These are phyloP conservation scores for Leucania comma DNA, from an alignment of 2,888 invertebrate genomes.

Conservation along the genomic window DNA sequence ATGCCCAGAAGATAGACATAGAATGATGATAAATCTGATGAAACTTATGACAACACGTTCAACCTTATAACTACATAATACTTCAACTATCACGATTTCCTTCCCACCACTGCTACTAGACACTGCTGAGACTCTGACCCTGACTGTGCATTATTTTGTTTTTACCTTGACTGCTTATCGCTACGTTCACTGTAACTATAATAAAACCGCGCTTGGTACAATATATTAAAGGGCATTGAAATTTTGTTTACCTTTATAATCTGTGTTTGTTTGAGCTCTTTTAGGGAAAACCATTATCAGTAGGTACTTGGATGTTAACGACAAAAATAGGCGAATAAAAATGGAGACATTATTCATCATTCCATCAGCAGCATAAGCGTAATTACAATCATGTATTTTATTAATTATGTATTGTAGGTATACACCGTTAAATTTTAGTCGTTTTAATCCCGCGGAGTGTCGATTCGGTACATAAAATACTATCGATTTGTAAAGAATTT, in stretches of 20 bases:
- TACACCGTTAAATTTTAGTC: no score
- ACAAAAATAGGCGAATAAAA: background rate
- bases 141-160: constrained; percentile 55
- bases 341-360: no score
- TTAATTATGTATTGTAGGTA: no score
- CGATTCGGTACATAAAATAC: no score
- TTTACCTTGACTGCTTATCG: constrained; percentile 76
- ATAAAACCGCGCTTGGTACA: constrained; percentile 47
- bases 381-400: no score
- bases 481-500: no score
- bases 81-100: background rate
- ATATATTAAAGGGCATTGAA: constrained; percentile 69
- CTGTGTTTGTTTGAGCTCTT: constrained; percentile 64
- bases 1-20: no score
- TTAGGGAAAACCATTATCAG: constrained; percentile 62
- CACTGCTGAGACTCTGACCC: constrained; percentile 38
- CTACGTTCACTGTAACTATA: constrained; percentile 59
- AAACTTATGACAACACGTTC: background rate
- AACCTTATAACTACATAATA: background rate
- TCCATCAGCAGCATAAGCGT: no score
- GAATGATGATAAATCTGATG: background rate
- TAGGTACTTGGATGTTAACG: constrained; percentile 14
- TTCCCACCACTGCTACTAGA: background rate
- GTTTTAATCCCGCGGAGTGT: no score
- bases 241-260: constrained; percentile 67